Percentiles rank a stretch among this genome's conserved stretches.
Evolutionary conservation across 2,888 invertebrate genomes (phyloP).

Genomic region (Actias luna): DNA sequence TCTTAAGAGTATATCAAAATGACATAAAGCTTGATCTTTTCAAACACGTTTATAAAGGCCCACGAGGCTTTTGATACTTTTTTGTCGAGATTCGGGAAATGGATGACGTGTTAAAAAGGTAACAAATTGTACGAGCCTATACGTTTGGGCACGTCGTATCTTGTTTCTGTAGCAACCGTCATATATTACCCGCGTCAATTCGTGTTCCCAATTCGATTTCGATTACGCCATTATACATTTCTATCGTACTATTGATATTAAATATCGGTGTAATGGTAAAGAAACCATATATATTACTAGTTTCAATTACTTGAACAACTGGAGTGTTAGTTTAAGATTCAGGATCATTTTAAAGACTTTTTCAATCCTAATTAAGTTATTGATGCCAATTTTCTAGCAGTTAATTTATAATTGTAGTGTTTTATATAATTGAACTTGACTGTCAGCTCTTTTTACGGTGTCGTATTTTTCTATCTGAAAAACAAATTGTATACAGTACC

Average conservation of each 20-base stretch:
- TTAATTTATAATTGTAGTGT: too few relatives aligned
- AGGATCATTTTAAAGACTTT: not conserved
- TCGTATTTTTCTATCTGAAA: too few relatives aligned
- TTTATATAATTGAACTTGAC: too few relatives aligned
- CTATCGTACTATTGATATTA: slow-evolving; percentile 15
- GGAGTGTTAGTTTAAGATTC: not conserved
- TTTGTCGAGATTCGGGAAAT: slow-evolving; percentile 58
- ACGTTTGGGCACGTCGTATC: slow-evolving; percentile 39
- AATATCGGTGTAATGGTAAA: not conserved
- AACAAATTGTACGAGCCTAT: slow-evolving; percentile 58
- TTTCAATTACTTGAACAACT: not conserved
- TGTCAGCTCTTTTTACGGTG: too few relatives aligned
- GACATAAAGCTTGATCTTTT: slow-evolving; percentile 77
- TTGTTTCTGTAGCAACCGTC: slow-evolving; percentile 56
- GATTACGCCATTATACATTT: slow-evolving; percentile 18
- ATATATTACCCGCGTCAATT: slow-evolving; percentile 57
- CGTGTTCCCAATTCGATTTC: slow-evolving; percentile 52
- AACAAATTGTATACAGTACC: too few relatives aligned
- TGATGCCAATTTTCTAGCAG: too few relatives aligned
- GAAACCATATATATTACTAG: not conserved
- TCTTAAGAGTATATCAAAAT: slow-evolving; percentile 78
- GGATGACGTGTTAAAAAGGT: slow-evolving; percentile 80
- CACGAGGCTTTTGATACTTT: slow-evolving; percentile 60
- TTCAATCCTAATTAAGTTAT: not conserved
- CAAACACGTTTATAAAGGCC: slow-evolving; percentile 71